Evolutionary conservation across 2,797 vertebrate species (phyloP).

Genomic region (Falco concolor): DNA sequence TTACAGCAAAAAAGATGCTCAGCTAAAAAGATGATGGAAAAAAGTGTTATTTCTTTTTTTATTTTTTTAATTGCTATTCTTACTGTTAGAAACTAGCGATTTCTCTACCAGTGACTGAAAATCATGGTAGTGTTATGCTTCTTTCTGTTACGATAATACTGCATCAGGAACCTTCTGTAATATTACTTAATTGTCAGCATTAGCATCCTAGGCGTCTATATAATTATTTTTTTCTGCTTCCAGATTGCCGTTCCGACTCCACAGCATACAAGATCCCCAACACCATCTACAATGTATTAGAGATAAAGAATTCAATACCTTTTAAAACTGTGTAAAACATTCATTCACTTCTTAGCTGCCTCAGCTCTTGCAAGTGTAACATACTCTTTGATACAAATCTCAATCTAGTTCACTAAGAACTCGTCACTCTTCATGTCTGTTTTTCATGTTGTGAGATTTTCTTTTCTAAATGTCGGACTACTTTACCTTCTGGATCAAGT

Average conservation of each 20-base stretch:
- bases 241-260: neutral
- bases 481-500: neutral
- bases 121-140: neutral
- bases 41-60: neutral
- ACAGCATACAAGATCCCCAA: neutral
- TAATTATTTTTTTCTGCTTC: neutral
- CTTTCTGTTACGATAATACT: neutral
- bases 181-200: neutral
- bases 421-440: accelerated
- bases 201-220: neutral
- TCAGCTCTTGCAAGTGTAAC: neutral
- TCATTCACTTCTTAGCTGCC: neutral
- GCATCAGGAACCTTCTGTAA: neutral
- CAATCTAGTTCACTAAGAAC: neutral
- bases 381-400: neutral
- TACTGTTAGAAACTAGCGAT: neutral
- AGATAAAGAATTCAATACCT: neutral
- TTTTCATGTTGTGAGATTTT: neutral
- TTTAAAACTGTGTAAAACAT: neutral
- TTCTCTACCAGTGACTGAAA: neutral
- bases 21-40: conserved; percentile 49
- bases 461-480: neutral
- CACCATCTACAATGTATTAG: neutral
- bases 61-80: neutral
- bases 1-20: conserved; percentile 55